Evolutionary conservation across 1,140 invertebrate genomes (phyloP).

Genomic region (Oryctes rhinoceros): DNA sequence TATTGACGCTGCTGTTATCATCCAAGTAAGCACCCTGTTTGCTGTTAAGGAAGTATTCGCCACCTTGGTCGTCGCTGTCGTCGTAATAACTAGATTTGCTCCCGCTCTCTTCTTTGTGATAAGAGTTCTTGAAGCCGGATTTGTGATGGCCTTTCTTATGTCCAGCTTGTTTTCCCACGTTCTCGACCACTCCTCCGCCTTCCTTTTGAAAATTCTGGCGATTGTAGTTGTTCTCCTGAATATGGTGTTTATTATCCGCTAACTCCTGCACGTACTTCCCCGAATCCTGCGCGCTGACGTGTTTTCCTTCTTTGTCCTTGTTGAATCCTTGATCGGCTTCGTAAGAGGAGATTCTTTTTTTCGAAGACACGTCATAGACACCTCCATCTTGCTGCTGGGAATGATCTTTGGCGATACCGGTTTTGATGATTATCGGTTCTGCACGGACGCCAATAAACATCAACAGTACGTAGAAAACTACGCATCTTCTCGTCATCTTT

Average conservation of each 20-base stretch:
- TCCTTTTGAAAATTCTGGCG: conserved; percentile 53
- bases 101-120: conserved; percentile 73
- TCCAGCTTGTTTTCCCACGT: conserved; percentile 63
- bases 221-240: conserved; percentile 51
- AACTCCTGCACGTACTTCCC: conserved; percentile 52
- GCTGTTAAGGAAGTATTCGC: conserved; percentile 64
- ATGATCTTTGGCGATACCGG: conserved; percentile 7
- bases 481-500: background rate
- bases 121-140: conserved; percentile 70
- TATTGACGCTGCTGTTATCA: background rate
- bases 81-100: conserved; percentile 73
- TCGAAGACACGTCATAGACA: background rate
- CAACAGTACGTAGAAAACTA: background rate
- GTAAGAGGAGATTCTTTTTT: conserved; percentile 47
- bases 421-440: conserved; percentile 15
- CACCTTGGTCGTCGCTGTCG: conserved; percentile 68
- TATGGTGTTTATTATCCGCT: conserved; percentile 50
- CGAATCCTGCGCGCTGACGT: conserved; percentile 48
- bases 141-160: conserved; percentile 73
- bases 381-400: background rate
- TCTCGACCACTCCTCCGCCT: conserved; percentile 47
- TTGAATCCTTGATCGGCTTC: conserved; percentile 54
- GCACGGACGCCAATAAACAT: background rate
- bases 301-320: conserved; percentile 52
- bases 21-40: conserved; percentile 54